Conservation (phyloP, 2,797 vertebrate species). For the Scyliorhinus canicula region DNA sequence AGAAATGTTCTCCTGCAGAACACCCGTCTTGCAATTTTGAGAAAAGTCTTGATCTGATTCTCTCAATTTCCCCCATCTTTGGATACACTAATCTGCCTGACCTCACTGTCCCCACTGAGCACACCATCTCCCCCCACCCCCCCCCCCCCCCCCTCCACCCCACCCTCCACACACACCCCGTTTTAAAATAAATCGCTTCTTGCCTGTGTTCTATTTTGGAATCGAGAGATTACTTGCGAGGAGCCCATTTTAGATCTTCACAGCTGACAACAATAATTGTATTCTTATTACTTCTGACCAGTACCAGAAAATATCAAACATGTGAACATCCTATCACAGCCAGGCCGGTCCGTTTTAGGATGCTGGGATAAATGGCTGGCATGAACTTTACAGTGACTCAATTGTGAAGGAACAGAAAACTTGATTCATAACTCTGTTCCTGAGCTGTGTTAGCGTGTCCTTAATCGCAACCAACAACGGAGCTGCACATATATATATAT, state of each 20-base stretch:
- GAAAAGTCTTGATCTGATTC: not conserved
- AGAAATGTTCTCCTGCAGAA: not conserved
- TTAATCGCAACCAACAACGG: not conserved
- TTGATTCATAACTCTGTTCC: not conserved
- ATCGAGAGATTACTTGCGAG: not conserved
- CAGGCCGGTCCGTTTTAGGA: not conserved
- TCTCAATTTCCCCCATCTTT: not conserved
- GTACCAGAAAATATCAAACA: not conserved
- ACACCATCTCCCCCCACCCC: no score
- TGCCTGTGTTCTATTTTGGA: not conserved
- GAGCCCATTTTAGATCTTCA: not conserved
- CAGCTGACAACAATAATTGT: not conserved
- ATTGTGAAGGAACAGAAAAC: not conserved
- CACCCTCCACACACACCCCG: no score
- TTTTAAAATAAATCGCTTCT: not conserved
- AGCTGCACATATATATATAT: not conserved
- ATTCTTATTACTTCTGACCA: not conserved
- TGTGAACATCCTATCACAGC: not conserved
- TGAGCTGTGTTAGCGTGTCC: not conserved
- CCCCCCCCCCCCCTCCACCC: no score
- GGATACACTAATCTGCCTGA: not conserved
- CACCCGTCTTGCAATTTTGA: not conserved
- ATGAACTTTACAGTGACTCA: not conserved
- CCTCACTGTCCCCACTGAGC: not conserved
- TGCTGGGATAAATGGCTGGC: conserved; percentile 4